Percentiles rank a stretch among this genome's conserved stretches.
These are phyloP conservation scores for Opisthocomus hoazin DNA, from an alignment of 2,113 vertebrate genomes.

Conservation along the genomic window DNA sequence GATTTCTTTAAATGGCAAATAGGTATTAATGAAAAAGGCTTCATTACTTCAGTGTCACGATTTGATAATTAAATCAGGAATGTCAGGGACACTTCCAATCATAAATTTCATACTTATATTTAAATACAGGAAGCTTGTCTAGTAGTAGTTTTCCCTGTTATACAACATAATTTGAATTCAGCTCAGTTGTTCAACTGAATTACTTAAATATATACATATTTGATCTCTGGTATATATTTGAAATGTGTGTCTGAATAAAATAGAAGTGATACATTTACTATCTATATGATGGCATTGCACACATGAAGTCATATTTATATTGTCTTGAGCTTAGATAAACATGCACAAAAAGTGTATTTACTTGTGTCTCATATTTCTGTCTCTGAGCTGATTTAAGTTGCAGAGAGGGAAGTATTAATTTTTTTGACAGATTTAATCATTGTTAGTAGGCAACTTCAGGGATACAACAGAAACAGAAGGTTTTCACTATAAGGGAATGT, in stretches of 20 bases:
- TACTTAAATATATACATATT: background rate
- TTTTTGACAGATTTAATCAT: background rate
- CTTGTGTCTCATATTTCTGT: background rate
- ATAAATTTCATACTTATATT: background rate
- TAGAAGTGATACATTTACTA: background rate
- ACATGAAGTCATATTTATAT: background rate
- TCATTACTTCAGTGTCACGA: background rate
- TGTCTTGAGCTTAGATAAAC: background rate
- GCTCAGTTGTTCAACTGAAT: background rate
- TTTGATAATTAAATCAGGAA: background rate
- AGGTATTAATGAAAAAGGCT: background rate
- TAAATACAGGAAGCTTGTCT: background rate
- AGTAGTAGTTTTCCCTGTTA: background rate
- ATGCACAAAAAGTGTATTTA: background rate
- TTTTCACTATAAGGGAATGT: background rate
- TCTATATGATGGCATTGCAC: background rate
- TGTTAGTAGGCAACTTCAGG: background rate
- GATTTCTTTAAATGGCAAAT: background rate
- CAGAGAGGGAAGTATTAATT: background rate
- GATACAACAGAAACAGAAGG: background rate
- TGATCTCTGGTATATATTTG: background rate
- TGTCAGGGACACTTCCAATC: background rate
- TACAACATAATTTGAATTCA: background rate
- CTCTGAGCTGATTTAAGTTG: background rate
- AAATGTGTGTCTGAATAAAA: background rate